Evolutionary conservation across 2,797 vertebrate species (phyloP).

Genomic region (Periophthalmus magnuspinnatus): DNA sequence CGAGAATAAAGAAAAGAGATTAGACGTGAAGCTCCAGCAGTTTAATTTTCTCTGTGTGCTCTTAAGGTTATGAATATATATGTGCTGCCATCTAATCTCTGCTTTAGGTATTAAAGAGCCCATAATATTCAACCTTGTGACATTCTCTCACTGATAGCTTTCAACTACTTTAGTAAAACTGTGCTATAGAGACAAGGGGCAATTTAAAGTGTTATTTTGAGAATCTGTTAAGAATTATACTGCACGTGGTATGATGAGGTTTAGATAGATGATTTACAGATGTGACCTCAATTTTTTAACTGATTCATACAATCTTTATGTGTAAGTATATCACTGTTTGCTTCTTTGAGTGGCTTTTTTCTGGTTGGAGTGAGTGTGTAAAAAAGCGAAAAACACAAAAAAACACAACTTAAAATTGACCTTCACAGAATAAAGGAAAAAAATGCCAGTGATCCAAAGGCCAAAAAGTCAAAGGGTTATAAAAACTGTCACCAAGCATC

Average conservation of each 20-base stretch:
- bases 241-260: neutral
- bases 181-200: neutral
- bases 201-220: neutral
- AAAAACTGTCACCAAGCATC: neutral
- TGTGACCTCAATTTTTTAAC: no score
- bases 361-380: neutral
- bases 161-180: neutral
- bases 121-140: conserved; percentile 52
- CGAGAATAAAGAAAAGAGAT: conserved; percentile 28
- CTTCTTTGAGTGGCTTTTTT: neutral
- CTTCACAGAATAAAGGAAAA: neutral
- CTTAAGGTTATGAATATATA: conserved; percentile 50
- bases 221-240: neutral
- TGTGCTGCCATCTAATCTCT: conserved; percentile 51
- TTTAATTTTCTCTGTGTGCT: conserved; percentile 43
- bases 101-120: conserved; percentile 40
- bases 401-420: no score
- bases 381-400: neutral
- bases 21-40: conserved; percentile 30
- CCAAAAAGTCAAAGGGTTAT: neutral
- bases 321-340: neutral
- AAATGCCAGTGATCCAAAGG: neutral
- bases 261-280: no score
- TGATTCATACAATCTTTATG: neutral
- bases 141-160: conserved; percentile 15